phyloP scores from a whole-genome alignment of 1,140 invertebrate genomes.

The Camponotus vicinus region DNA sequence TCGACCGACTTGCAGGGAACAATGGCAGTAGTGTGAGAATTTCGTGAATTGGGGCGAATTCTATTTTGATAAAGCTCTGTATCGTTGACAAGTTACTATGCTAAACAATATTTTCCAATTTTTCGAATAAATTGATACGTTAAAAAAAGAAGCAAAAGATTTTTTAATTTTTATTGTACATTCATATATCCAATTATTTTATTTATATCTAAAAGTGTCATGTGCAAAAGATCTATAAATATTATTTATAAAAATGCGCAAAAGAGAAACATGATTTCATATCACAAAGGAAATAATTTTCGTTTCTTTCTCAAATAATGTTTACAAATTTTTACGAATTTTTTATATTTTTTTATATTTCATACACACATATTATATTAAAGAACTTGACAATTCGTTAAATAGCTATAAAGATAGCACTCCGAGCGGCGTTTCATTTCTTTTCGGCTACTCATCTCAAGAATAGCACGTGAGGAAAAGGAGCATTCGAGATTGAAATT shows the following conservation, averaged over 20 bases:
- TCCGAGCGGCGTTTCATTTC: background rate
- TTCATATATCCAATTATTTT: too few species aligned
- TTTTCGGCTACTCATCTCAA: background rate
- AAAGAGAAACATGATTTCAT: too few species aligned
- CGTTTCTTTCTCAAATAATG: too few species aligned
- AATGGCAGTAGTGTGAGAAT: constrained; percentile 24
- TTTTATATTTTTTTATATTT: too few species aligned
- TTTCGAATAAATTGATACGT: background rate
- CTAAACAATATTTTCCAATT: constrained; percentile 17
- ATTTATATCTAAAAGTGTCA: too few species aligned
- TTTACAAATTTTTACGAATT: too few species aligned
- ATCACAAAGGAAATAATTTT: too few species aligned
- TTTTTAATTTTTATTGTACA: background rate
- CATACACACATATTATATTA: too few species aligned
- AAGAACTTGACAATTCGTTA: constrained; percentile 1
- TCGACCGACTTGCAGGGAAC: constrained; percentile 17
- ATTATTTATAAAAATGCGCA: too few species aligned
- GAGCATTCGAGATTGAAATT: constrained; percentile 45
- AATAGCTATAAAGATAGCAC: background rate
- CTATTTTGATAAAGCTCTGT: constrained; percentile 64
- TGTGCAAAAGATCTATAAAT: too few species aligned
- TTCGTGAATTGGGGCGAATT: constrained; percentile 64
- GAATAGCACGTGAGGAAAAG: constrained; percentile 42
- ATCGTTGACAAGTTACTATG: background rate
- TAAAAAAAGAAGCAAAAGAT: background rate